These are phyloP conservation scores for Xanthorhoe spadicearia DNA, from an alignment of 2,888 invertebrate species.

Conservation along the genomic window DNA sequence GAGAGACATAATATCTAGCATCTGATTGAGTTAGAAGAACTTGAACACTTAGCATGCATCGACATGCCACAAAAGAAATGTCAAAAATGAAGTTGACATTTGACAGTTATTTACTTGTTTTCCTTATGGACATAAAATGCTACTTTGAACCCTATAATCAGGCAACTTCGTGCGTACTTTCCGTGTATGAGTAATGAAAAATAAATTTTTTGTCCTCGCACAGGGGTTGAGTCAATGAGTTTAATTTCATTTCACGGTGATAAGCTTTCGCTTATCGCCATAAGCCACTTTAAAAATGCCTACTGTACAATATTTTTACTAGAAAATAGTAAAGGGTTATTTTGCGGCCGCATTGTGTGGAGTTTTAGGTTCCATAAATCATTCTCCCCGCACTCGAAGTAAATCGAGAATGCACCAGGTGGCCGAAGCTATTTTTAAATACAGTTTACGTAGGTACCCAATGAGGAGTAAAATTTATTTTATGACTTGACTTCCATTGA, in stretches of 20 bases:
- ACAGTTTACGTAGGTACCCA: conserved; percentile 67
- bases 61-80: too few relatives aligned
- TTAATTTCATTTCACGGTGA: conserved; percentile 45
- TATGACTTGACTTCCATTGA: conserved; percentile 74
- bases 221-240: conserved; percentile 54
- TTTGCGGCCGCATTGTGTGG: conserved; percentile 78
- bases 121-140: too few relatives aligned
- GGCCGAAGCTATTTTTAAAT: conserved; percentile 75
- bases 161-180: too few relatives aligned
- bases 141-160: too few relatives aligned
- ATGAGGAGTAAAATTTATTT: conserved; percentile 76
- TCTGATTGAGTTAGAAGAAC: too few relatives aligned
- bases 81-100: too few relatives aligned
- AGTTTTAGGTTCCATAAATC: conserved; percentile 72
- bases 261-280: conserved; percentile 37
- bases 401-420: conserved; percentile 73
- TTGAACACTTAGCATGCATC: too few relatives aligned
- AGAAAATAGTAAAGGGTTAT: conserved; percentile 78
- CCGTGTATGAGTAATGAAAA: too few relatives aligned
- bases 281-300: conserved; percentile 60
- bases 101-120: too few relatives aligned
- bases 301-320: conserved; percentile 65
- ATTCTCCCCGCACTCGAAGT: conserved; percentile 69
- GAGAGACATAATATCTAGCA: too few relatives aligned
- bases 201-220: conserved; percentile 59